phyloP scores from a whole-genome alignment of 2,113 vertebrate species.

The Copsychus sechellarum region DNA sequence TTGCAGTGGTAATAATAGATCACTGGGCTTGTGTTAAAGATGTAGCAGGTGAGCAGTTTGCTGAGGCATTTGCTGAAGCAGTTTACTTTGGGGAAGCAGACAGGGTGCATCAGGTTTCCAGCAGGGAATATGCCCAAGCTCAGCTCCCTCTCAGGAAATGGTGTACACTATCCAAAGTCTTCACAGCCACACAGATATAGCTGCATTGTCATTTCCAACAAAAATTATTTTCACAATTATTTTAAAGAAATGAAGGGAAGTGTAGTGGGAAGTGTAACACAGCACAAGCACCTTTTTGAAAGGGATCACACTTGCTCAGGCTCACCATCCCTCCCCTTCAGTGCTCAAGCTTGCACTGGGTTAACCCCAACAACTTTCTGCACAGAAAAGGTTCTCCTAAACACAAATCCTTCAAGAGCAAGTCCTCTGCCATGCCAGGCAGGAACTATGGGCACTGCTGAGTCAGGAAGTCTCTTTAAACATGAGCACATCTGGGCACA shows the following conservation, averaged over 20 bases:
- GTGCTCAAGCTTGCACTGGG: neutral
- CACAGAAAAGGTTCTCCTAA: neutral
- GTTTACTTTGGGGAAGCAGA: neutral
- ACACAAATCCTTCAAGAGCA: neutral
- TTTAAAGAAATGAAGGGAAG: neutral
- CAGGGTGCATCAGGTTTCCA: neutral
- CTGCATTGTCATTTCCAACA: neutral
- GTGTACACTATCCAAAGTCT: neutral
- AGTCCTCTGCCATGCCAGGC: neutral
- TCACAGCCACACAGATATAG: neutral
- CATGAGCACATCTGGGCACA: neutral
- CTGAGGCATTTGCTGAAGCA: neutral
- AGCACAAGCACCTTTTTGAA: neutral
- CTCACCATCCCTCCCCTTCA: neutral
- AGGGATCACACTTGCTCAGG: neutral
- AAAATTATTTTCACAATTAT: neutral
- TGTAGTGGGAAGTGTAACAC: neutral
- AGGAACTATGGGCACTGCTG: neutral
- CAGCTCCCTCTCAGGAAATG: accelerated
- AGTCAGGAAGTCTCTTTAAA: neutral
- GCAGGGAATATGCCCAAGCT: neutral
- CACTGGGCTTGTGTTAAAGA: neutral
- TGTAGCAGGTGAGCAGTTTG: neutral
- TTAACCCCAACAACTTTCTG: neutral
- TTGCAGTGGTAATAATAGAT: neutral